phyloP scores from a whole-genome alignment of 2,888 invertebrate genomes.

The Caenorhabditis angaria region DNA sequence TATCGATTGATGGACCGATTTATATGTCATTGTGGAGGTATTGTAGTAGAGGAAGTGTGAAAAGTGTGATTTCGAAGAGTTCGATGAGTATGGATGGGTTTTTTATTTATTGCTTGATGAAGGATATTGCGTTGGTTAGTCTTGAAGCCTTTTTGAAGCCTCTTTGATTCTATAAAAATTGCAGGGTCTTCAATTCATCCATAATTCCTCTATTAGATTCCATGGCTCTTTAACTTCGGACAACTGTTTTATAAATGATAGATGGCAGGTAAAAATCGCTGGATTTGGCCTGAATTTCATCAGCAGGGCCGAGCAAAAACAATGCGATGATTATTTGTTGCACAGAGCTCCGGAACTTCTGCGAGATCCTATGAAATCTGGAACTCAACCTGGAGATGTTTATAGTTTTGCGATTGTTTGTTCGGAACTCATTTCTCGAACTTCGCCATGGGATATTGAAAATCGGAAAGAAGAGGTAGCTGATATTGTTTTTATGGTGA shows the following conservation, averaged over 20 bases:
- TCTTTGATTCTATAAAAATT: constrained; percentile 10
- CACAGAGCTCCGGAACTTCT: constrained; percentile 66
- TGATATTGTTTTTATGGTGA: constrained; percentile 63
- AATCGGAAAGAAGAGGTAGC: constrained; percentile 58
- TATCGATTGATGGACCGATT: constrained; percentile 61
- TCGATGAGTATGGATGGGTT: constrained; percentile 56
- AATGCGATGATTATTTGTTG: constrained; percentile 51
- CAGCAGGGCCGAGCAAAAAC: constrained; percentile 42
- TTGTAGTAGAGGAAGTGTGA: constrained; percentile 56
- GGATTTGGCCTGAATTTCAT: constrained; percentile 54
- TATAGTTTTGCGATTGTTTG: constrained; percentile 60
- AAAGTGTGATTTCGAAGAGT: constrained; percentile 51
- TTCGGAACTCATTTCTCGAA: constrained; percentile 46
- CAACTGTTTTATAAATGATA: constrained; percentile 56
- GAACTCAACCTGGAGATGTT: constrained; percentile 42
- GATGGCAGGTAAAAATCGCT: constrained; percentile 65
- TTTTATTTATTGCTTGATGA: constrained; percentile 54
- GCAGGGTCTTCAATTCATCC: constrained; percentile 53
- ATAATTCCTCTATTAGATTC: constrained; percentile 42
- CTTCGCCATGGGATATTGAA: constrained; percentile 55
- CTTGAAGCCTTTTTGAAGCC: background rate
- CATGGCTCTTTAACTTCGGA: constrained; percentile 51
- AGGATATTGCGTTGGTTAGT: constrained; percentile 48
- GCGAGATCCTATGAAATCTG: constrained; percentile 39
- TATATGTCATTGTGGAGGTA: constrained; percentile 65